phyloP scores from a whole-genome alignment of 2,797 vertebrate genomes.

The Danio aesculapii region DNA sequence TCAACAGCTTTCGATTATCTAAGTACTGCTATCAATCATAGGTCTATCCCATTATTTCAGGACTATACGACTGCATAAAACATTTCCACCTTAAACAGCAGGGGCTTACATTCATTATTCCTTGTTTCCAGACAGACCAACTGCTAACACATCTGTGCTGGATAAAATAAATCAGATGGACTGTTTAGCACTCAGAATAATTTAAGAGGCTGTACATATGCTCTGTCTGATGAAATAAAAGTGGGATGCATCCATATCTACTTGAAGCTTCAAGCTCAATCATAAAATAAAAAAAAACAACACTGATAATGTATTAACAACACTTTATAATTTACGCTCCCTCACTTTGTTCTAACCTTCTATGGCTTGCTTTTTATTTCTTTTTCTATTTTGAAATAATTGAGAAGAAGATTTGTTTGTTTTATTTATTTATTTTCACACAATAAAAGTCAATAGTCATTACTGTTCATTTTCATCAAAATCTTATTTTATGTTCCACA shows the following conservation, averaged over 20 bases:
- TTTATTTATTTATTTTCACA: background rate
- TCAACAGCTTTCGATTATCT: background rate
- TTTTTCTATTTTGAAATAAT: too few species aligned
- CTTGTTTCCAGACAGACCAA: background rate
- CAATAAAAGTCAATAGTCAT: background rate
- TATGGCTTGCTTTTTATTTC: background rate
- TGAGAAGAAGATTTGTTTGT: background rate
- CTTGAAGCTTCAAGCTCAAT: background rate
- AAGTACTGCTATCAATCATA: background rate
- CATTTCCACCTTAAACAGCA: background rate
- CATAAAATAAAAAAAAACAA: too few species aligned
- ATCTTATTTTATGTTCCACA: too few species aligned
- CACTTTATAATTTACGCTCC: background rate
- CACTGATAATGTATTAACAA: too few species aligned
- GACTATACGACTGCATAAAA: slow-evolving; percentile 1
- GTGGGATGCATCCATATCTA: background rate
- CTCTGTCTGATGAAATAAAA: background rate
- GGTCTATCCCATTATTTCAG: background rate
- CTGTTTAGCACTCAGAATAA: background rate
- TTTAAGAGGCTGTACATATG: background rate
- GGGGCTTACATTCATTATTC: background rate
- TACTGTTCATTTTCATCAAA: too few species aligned
- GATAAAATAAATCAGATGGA: background rate
- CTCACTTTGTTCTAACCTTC: background rate
- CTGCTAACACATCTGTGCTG: background rate